Conservation (phyloP, 2,797 vertebrate genomes). For the Chloroceryle inda region DNA sequence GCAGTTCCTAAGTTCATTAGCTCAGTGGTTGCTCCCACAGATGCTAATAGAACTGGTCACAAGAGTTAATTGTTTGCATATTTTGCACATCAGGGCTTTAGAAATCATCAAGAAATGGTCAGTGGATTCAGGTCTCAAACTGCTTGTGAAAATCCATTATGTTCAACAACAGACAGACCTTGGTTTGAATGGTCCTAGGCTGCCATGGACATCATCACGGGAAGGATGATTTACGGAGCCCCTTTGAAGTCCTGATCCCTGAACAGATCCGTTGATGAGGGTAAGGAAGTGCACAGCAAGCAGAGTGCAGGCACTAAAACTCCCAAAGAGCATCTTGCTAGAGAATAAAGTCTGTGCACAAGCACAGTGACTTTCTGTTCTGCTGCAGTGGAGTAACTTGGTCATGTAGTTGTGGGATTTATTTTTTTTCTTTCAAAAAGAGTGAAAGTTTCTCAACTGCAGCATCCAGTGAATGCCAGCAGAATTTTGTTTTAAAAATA, state of each 20-base stretch:
- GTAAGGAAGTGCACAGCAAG: neutral
- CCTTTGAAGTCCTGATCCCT: neutral
- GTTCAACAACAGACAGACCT: neutral
- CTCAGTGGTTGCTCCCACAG: neutral
- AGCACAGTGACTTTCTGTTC: neutral
- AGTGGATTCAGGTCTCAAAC: neutral
- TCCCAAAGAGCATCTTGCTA: neutral
- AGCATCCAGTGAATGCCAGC: constrained; percentile 68
- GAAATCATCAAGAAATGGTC: neutral
- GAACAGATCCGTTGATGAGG: neutral
- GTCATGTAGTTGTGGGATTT: neutral
- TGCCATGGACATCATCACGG: rapidly evolving
- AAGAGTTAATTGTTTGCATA: neutral
- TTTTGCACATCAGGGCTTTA: neutral
- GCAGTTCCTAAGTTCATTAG: neutral
- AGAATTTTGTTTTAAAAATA: constrained; percentile 75
- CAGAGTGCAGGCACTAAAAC: neutral
- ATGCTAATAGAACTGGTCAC: neutral
- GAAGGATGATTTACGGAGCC: neutral
- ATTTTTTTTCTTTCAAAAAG: constrained; percentile 37
- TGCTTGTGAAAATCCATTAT: neutral
- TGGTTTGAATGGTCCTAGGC: neutral
- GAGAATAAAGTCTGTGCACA: neutral
- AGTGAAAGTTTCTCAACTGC: constrained; percentile 44
- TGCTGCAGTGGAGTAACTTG: neutral